Base-by-base conservation (phyloP, 1,140 invertebrate species). In the Zaprionus ghesquierei region DNA sequence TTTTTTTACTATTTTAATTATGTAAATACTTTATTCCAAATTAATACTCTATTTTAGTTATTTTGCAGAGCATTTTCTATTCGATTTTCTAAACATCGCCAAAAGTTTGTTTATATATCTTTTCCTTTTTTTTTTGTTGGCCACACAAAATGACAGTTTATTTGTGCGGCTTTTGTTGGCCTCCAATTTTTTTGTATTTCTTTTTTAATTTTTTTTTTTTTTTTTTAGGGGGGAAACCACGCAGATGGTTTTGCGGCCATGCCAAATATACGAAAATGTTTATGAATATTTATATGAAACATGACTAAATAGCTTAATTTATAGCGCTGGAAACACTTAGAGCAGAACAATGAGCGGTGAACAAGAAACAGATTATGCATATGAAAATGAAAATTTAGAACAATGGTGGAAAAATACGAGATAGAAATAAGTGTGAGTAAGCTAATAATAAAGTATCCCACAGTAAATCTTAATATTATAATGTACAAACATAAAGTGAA, bases 101-200 rank as follows among this genome's bases (percentile, higher is more conserved):
- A 9, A 29, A 60, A 22, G 9, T 6, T 22, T 22, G 0, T 20
- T 20, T 46, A 2, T 12, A 13, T 29, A 31, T 15, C 38, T 22
- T 23, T n/a, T 58, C 2, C 0, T 15, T 62, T 31, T 50, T 65
- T 70, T 50, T 65, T 70, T 56, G 29, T 38, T 38, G 23, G 29
- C 22, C 44, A 55, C 65, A 63, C 41, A 62, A 72, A 80, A 80
- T 80, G 72, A 79, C 77, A 79, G 71, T 76, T 75, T 76, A 80
- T 80, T 80, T 66, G 56, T n/a, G 72, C 55, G 77, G 77, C 80
- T 80, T 51, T 60, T 41, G 62, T 58, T 61, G 31, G 41, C 38
- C 55, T 18, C 10, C 62, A 46, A 59, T 27, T 31, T 79, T 79
- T 41, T 41, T 27, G 44, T 53, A 10, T 54, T 64, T 50, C 38